Percentiles rank a stretch among this genome's conserved stretches.
These are phyloP conservation scores for Xyliphius kryptos DNA, from an alignment of 2,113 vertebrate genomes.

Conservation along the genomic window DNA sequence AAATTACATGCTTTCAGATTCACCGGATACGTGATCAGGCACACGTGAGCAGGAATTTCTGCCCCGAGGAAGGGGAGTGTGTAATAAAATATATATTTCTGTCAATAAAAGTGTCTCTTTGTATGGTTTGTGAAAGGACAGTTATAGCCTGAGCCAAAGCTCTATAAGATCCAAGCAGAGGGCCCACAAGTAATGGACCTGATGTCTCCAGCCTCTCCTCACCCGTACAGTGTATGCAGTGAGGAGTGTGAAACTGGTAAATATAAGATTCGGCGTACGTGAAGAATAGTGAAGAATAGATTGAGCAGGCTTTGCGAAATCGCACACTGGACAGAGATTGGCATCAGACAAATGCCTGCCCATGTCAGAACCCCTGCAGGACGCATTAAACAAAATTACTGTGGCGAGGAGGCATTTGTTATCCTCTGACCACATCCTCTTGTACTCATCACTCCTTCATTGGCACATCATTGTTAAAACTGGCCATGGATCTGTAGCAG, in stretches of 20 bases:
- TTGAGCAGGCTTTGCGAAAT: too few relatives aligned
- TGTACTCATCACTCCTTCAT: constrained; percentile 15
- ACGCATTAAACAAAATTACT: too few relatives aligned
- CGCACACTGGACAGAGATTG: too few relatives aligned
- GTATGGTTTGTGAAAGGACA: constrained; percentile 23
- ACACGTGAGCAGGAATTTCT: constrained; percentile 30
- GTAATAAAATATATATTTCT: constrained; percentile 30
- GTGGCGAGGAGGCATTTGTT: background rate
- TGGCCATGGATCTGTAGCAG: constrained; percentile 34
- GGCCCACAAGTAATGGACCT: too few relatives aligned
- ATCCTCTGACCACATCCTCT: constrained; percentile 6
- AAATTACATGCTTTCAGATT: constrained; percentile 30
- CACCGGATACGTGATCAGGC: constrained; percentile 13
- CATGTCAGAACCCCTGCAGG: too few relatives aligned
- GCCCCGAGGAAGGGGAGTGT: background rate
- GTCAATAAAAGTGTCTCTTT: constrained; percentile 35
- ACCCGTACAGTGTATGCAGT: too few relatives aligned
- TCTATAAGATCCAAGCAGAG: too few relatives aligned
- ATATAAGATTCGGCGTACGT: too few relatives aligned
- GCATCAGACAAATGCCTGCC: too few relatives aligned
- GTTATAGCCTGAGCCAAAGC: constrained; percentile 3
- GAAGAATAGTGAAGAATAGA: too few relatives aligned
- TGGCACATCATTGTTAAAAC: constrained; percentile 24
- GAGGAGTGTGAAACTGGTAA: too few relatives aligned
- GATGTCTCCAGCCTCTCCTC: too few relatives aligned